Evolutionary conservation across 2,888 invertebrate genomes (phyloP).

Genomic region (Sinhomidia bicolor): DNA sequence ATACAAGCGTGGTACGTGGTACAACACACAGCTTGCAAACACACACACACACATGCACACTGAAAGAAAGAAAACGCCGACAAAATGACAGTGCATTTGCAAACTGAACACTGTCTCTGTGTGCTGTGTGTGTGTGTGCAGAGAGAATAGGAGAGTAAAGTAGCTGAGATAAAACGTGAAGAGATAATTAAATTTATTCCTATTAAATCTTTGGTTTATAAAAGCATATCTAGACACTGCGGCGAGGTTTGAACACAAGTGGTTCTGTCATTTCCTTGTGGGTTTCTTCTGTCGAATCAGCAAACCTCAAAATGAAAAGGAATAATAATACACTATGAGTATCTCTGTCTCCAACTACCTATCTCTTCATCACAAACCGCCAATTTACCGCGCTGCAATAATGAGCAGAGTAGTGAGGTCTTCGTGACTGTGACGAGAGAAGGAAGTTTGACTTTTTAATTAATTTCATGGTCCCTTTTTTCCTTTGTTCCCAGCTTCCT

Average conservation of each 20-base stretch:
- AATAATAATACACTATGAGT: not conserved
- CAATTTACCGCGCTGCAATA: not conserved
- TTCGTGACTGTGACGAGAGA: not conserved
- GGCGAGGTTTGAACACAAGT: not conserved
- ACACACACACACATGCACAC: too few relatives aligned
- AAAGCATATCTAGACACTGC: not conserved
- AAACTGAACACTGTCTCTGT: too few relatives aligned
- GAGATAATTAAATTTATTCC: conserved; percentile 14
- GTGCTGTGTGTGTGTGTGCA: too few relatives aligned
- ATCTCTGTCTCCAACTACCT: too few relatives aligned
- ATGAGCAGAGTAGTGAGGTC: not conserved
- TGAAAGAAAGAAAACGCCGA: too few relatives aligned
- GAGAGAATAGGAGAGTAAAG: not conserved
- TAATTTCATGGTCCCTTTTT: conserved; percentile 51
- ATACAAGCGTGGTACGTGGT: too few relatives aligned
- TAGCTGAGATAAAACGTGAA: not conserved
- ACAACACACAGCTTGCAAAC: too few relatives aligned
- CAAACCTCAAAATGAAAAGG: not conserved
- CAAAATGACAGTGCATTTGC: too few relatives aligned
- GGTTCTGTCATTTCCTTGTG: conserved; percentile 42
- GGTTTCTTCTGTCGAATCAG: conserved; percentile 37
- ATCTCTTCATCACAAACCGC: not conserved
- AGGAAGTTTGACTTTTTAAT: conserved; percentile 56
- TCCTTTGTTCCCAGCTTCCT: not conserved
- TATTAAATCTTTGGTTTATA: not conserved